Evolutionary conservation across 2,888 invertebrate species (phyloP).

Genomic region (Galerucella calmariensis): DNA sequence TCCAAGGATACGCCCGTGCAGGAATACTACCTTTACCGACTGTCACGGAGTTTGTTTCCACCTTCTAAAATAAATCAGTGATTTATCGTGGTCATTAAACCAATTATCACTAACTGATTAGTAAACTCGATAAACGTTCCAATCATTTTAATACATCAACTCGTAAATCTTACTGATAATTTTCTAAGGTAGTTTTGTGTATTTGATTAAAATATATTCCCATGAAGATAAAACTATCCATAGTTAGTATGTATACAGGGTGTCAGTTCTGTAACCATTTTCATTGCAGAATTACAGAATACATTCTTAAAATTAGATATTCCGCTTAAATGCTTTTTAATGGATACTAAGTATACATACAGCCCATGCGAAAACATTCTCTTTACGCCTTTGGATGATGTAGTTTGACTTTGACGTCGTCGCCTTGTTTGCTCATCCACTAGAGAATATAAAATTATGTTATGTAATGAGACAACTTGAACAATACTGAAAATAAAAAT

Average conservation of each 20-base stretch:
- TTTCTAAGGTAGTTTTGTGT: constrained; percentile 14
- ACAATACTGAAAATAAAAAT: constrained; percentile 39
- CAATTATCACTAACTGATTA: constrained; percentile 31
- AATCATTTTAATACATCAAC: constrained; percentile 34
- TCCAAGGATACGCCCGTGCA: constrained; percentile 13
- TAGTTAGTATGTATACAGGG: background rate
- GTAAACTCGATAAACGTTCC: constrained; percentile 32
- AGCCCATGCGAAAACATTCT: background rate
- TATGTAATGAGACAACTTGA: constrained; percentile 40
- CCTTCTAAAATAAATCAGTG: constrained; percentile 27
- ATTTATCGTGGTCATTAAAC: constrained; percentile 35
- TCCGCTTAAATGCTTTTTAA: background rate
- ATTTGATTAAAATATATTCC: constrained; percentile 27
- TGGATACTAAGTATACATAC: background rate
- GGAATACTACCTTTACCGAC: constrained; percentile 23
- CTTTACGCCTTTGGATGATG: constrained; percentile 6
- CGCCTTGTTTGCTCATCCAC: constrained; percentile 34
- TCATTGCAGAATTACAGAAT: no score
- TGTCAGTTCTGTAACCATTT: background rate
- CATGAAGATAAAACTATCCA: constrained; percentile 19
- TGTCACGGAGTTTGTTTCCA: constrained; percentile 32
- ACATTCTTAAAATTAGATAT: no score
- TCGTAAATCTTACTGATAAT: constrained; percentile 26
- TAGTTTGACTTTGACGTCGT: constrained; percentile 5
- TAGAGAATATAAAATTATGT: constrained; percentile 42